Evolutionary conservation across 2,113 vertebrate species (phyloP), one percentile per base, ranked within the genome.

Genomic region (Romanogobio albipinnatus): DNA sequence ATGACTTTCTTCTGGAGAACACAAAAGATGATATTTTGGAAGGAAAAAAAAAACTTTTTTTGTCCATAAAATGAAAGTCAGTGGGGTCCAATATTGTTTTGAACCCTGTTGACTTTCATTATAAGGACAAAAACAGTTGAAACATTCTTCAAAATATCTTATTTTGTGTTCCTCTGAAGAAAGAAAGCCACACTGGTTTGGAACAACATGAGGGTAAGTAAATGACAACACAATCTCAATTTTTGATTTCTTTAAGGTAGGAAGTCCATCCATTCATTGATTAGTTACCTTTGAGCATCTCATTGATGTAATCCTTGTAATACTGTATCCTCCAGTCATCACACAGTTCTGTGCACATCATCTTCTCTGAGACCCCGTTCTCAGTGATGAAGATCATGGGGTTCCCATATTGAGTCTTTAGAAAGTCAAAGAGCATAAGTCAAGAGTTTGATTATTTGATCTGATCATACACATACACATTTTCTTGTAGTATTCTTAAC

Each of bases 301-400:
- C 97, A 19, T 98, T 98, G 90, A 96, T 95, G 85, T 99, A 98
- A 87, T 95, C 96, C 90, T 93, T 96, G 70, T 93, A 95, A 86
- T 98, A 98, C 36, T 95, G 94, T 86, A 97, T 98, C 90, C 97
- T 95, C 96, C 97, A 96, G 17, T 96, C 93, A 1, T 99, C 98
- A 90, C 97, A 98, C 80, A 99, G 92, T 49, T 98, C 96, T 26
- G 94, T 92, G 84, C 96, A 96, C 56, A 89, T 85, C 82, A 87
- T 86, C 88, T 95, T 96, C 89, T 98, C 97, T 80, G 96, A 94
- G 5, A 96, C 93, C 62, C 97, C 97, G 0, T 98, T 99, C 92
- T 98, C 97, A 17, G 96, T 98, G 91, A 99, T 96, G 36, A 95
- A 97, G 89, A 98, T 94, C 86, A 94, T 90, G 14, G 97, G 97